phyloP scores from a whole-genome alignment of 2,888 invertebrate species.

The Teleiodes luculella region DNA sequence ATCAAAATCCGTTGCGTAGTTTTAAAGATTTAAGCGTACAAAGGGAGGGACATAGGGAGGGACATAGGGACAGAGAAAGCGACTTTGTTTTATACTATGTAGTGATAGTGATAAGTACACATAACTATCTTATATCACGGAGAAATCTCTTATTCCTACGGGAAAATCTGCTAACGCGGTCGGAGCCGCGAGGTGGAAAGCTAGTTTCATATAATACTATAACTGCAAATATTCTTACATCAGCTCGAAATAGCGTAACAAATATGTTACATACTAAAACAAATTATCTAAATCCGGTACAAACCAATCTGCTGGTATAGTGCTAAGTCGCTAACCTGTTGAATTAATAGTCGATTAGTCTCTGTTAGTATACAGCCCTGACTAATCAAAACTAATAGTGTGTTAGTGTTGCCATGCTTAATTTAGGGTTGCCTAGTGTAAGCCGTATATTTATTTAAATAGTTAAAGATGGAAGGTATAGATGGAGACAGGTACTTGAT shows the following conservation, averaged over 20 bases:
- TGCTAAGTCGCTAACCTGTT: conserved; percentile 58
- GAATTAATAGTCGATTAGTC: conserved; percentile 71
- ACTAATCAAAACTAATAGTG: conserved; percentile 71
- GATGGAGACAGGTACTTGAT: no score
- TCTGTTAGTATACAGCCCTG: conserved; percentile 54
- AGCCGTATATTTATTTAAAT: background rate
- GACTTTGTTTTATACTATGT: no score
- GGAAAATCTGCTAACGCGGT: no score
- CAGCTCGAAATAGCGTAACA: background rate
- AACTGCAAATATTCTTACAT: background rate
- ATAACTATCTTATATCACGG: background rate
- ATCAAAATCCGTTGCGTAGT: no score
- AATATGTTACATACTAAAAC: background rate
- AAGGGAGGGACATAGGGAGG: no score
- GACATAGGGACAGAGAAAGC: no score
- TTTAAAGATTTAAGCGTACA: no score
- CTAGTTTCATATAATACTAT: background rate
- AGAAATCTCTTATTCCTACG: no score
- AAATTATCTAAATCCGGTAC: background rate
- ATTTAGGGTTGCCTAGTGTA: conserved; percentile 29
- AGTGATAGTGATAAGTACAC: no score
- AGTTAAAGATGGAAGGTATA: no score
- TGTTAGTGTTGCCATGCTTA: conserved; percentile 45
- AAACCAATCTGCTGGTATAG: conserved; percentile 13
- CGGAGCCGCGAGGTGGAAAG: no score